phyloP scores from a whole-genome alignment of 2,113 vertebrate genomes.

The Alligator sinensis region DNA sequence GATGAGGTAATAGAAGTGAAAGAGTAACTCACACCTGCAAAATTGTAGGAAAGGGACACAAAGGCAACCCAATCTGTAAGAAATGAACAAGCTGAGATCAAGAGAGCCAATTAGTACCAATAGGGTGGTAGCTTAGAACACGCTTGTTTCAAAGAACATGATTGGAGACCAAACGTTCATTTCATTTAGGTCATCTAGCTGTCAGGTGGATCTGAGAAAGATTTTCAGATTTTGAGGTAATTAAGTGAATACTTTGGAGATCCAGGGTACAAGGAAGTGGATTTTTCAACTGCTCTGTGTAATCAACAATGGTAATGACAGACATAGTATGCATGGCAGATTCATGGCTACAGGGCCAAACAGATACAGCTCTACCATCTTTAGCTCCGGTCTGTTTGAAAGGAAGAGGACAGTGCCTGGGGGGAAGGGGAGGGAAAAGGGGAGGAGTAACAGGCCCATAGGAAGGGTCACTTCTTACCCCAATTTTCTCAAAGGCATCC shows the following conservation, averaged over 20 bases:
- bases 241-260: not conserved
- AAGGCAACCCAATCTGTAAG: not conserved
- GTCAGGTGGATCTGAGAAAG: not conserved
- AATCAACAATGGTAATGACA: not conserved
- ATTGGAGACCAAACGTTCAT: not conserved
- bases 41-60: not conserved
- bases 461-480: not conserved
- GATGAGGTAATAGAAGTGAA: not conserved
- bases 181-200: not conserved
- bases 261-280: not conserved
- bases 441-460: not conserved
- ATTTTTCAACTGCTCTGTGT: not conserved
- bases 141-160: not conserved
- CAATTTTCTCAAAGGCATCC: not conserved
- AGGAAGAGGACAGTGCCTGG: not conserved
- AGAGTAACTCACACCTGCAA: not conserved
- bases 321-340: not conserved
- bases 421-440: not conserved
- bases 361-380: not conserved
- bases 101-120: not conserved
- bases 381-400: not conserved
- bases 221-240: not conserved
- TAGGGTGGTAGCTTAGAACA: not conserved
- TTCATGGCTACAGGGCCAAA: rapidly evolving
- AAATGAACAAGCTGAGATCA: slow-evolving; percentile 32